Conservation (phyloP, 2,888 invertebrate genomes). For the Hirtodrosophila cameraria region DNA sequence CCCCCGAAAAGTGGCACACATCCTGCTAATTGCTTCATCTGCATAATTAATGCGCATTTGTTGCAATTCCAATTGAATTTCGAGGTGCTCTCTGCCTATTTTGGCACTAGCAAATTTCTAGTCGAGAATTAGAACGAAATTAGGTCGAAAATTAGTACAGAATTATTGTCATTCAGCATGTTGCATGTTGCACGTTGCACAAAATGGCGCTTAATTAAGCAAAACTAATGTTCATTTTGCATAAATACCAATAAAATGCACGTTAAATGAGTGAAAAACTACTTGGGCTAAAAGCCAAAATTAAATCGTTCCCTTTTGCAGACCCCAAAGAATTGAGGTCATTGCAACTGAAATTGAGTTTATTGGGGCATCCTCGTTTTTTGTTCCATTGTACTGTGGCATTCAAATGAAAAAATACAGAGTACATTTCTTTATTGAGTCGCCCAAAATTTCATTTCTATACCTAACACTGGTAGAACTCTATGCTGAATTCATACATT, state of each 20-base stretch:
- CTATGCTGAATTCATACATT: too few relatives aligned
- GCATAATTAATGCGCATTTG: conserved; percentile 70
- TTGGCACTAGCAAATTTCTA: conserved; percentile 11
- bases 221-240: conserved; percentile 56
- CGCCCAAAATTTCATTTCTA: too few relatives aligned
- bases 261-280: conserved; percentile 14
- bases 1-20: conserved; percentile 40
- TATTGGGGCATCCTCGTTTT: conserved; percentile 33
- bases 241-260: conserved; percentile 61
- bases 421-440: too few relatives aligned
- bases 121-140: conserved; percentile 19
- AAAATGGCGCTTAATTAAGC: conserved; percentile 63
- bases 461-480: too few relatives aligned
- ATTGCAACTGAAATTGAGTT: conserved; percentile 6
- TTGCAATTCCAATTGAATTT: conserved; percentile 69
- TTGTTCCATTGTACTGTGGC: too few relatives aligned
- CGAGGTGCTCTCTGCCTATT: conserved; percentile 51
- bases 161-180: conserved; percentile 43
- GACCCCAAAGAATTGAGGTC: conserved; percentile 30
- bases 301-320: conserved; percentile 12
- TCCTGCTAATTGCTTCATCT: conserved; percentile 73
- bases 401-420: too few relatives aligned
- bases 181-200: too few relatives aligned
- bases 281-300: conserved; percentile 21
- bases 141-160: conserved; percentile 29